Percentiles rank a stretch among this genome's conserved stretches.
Evolutionary conservation across 2,113 vertebrate genomes (phyloP).

Genomic region (Tringa solitaria): DNA sequence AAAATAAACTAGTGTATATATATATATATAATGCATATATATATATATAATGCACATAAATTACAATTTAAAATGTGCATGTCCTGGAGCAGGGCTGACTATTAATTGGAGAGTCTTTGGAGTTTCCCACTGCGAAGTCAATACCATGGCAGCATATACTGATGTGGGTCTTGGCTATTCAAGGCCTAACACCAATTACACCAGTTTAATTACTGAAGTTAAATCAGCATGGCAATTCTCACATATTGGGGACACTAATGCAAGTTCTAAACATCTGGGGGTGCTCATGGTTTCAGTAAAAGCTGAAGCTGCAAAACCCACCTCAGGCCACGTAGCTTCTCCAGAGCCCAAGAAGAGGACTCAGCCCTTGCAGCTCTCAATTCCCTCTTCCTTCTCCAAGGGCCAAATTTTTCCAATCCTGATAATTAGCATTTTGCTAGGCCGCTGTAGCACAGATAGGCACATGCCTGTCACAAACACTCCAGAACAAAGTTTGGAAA

Average conservation of each 20-base stretch:
- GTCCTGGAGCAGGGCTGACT: background rate
- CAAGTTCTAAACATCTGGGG: background rate
- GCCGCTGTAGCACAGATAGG: background rate
- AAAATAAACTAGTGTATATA: background rate
- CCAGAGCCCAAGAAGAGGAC: background rate
- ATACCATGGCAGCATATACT: background rate
- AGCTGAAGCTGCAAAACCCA: background rate
- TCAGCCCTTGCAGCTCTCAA: background rate
- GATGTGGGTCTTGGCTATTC: background rate
- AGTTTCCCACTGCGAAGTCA: background rate
- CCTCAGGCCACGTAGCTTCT: accelerated
- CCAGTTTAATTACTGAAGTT: background rate
- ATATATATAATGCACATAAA: background rate
- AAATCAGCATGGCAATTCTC: background rate
- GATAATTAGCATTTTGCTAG: background rate
- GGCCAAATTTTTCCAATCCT: background rate
- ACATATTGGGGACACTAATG: background rate
- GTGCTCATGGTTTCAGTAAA: background rate
- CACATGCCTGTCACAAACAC: background rate
- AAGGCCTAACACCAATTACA: background rate
- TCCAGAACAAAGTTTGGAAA: background rate
- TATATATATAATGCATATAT: no score
- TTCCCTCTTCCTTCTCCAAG: background rate
- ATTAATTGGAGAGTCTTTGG: background rate
- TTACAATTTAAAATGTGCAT: background rate